These are phyloP conservation scores for Rotaria sp. DNA, from an alignment of 2,888 invertebrate species.

Conservation along the genomic window DNA sequence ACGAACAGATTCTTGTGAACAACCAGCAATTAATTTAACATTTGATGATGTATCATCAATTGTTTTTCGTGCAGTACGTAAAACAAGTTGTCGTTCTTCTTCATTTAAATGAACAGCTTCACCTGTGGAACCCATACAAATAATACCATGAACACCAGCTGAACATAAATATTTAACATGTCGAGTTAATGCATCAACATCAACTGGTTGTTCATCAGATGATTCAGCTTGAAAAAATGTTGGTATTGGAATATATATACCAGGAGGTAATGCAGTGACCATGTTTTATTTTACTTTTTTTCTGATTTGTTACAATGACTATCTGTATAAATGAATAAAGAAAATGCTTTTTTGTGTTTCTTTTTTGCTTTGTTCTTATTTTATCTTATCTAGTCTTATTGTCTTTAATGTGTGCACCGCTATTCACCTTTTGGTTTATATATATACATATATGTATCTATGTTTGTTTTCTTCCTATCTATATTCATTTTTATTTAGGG, in stretches of 20 bases:
- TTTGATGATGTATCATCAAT: background rate
- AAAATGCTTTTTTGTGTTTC: background rate
- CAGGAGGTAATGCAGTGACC: background rate
- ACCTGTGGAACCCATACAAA: slow-evolving; percentile 24
- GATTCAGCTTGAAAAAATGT: background rate
- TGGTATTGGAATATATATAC: background rate
- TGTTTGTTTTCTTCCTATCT: background rate
- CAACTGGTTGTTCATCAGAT: background rate
- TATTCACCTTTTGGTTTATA: background rate
- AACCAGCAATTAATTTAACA: background rate
- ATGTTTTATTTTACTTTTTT: background rate
- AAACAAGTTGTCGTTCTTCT: background rate
- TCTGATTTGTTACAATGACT: background rate
- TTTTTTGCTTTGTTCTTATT: background rate
- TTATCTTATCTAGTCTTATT: background rate
- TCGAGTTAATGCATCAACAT: background rate
- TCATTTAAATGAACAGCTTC: slow-evolving; percentile 13
- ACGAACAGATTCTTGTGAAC: background rate
- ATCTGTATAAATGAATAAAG: background rate
- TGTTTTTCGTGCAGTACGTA: background rate
- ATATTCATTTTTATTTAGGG: background rate
- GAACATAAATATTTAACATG: background rate
- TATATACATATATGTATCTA: background rate
- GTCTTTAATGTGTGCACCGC: background rate
- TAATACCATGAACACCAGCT: background rate